These are phyloP conservation scores for Drosophila sturtevanti DNA, from an alignment of 1,140 invertebrate species.

Conservation along the genomic window DNA sequence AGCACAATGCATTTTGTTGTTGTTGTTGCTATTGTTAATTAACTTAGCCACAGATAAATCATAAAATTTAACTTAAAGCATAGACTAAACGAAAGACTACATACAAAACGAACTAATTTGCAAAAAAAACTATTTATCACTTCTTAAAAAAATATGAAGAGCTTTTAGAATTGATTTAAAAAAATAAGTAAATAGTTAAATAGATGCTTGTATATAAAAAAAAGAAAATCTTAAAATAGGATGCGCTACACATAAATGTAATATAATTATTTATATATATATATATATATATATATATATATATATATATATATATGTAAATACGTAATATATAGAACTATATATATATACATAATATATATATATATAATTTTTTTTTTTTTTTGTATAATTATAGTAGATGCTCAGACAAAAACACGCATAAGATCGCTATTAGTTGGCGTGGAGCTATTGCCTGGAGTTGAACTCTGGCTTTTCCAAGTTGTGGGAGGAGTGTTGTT, in stretches of 20 bases:
- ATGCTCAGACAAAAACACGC: constrained; percentile 70
- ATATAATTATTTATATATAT: constrained; percentile 26
- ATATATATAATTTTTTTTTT: constrained; percentile 6
- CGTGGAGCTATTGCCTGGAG: constrained; percentile 50
- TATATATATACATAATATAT: constrained; percentile 8
- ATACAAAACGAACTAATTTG: constrained; percentile 60
- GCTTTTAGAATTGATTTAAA: constrained; percentile 59
- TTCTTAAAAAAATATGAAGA: constrained; percentile 58
- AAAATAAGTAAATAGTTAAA: constrained; percentile 51
- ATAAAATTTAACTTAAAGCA: constrained; percentile 51
- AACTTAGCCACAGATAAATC: constrained; percentile 50
- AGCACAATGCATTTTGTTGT: constrained; percentile 20
- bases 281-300: constrained; percentile 18
- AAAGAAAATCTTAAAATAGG: constrained; percentile 13
- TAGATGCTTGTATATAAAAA: constrained; percentile 24
- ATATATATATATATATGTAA: constrained; percentile 6
- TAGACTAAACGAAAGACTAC: constrained; percentile 66
- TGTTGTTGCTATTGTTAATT: constrained; percentile 40
- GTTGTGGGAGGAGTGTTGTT: constrained; percentile 50
- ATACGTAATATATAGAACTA: constrained; percentile 7
- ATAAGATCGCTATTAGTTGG: constrained; percentile 66
- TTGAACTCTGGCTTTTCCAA: constrained; percentile 66
- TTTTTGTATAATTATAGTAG: constrained; percentile 5
- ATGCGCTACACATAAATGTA: constrained; percentile 40
- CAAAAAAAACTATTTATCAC: constrained; percentile 67